Base-by-base conservation (phyloP, 2,113 vertebrate species). In the Apteryx owenii region DNA sequence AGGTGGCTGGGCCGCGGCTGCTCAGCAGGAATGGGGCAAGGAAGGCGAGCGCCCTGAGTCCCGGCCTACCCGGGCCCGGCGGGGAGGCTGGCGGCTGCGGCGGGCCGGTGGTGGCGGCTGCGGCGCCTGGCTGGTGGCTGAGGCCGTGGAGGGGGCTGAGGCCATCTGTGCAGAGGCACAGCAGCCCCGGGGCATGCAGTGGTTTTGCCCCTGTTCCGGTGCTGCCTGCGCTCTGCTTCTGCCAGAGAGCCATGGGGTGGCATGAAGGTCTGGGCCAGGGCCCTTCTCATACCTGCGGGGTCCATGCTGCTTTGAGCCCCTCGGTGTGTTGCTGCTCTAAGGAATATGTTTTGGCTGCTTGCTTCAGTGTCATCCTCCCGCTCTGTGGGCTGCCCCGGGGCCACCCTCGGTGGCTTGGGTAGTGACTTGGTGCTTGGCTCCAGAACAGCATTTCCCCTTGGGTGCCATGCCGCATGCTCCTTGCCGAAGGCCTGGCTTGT, bases 281-380 rank as follows among this genome's bases (percentile, higher is more conserved):
- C 68, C 10, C 26, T 44, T 19, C 22, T 51, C 26, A 31, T 25
- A 53, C n/a, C 42, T 26, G 2, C 2, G 36, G 20, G 18, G 25
- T 68, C 65, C 6, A 0, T 7, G n/a, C 33, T 42, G 62, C 44
- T 54, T 38, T 14, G 54, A 14, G 0, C 33, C 28, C 31, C 31
- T 1, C 10, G 2, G 6, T 2, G 28, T 2, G 20, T 21, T 9
- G 54, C 79, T 12, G 33, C 51, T 7, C 40, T 36, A 2, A 13
- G 29, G 17, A 26, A 36, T 1, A 7, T 3, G 8, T 4, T 25
- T 3, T 6, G 23, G 20, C 56, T 18, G 18, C 56, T 60, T 31
- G 17, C 56, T 60, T 60, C 56, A 19, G 29, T 11, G 31, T 60
- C 17, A 14, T 60, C 29, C 19, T 31, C 56, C 56, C 29, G 28